Percentiles rank a stretch among this genome's conserved stretches.
phyloP scores from a whole-genome alignment of 92 coral and sea anemone genomes.

The Phenganax marumi region DNA sequence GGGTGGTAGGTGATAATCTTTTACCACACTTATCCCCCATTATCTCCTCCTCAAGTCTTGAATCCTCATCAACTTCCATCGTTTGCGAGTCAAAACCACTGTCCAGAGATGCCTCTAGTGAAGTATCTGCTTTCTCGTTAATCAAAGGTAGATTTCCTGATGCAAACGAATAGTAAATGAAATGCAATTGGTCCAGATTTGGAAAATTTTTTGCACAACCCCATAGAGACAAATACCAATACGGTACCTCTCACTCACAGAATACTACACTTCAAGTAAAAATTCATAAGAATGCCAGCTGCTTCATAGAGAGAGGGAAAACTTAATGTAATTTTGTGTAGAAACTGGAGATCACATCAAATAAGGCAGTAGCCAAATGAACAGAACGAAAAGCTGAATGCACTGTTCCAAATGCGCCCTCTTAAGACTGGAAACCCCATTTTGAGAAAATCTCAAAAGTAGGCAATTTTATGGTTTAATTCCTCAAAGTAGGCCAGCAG shows the following conservation, averaged over 20 bases:
- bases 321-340: too few relatives aligned
- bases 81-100: slow-evolving; percentile 43
- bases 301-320: background rate
- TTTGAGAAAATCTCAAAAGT: too few relatives aligned
- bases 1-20: slow-evolving; percentile 75
- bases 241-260: background rate
- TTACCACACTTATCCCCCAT: slow-evolving; percentile 73
- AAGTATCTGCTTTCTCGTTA: slow-evolving; percentile 27
- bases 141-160: slow-evolving; percentile 35
- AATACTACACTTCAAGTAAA: background rate
- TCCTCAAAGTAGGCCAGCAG: too few relatives aligned
- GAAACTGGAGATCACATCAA: too few relatives aligned
- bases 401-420: too few relatives aligned
- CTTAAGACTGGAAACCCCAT: too few relatives aligned
- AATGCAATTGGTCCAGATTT: too few relatives aligned
- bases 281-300: background rate
- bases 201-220: background rate
- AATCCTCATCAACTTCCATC: slow-evolving; percentile 52
- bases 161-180: background rate
- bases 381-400: too few relatives aligned
- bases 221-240: background rate
- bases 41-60: slow-evolving; percentile 63
- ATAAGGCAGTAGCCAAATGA: too few relatives aligned
- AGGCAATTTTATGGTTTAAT: too few relatives aligned
- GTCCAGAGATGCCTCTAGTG: slow-evolving; percentile 21